Evolutionary conservation across 37 sponge, comb jelly and placozoan genomes (phyloP).

Genomic region (Lycopodina hypogea): DNA sequence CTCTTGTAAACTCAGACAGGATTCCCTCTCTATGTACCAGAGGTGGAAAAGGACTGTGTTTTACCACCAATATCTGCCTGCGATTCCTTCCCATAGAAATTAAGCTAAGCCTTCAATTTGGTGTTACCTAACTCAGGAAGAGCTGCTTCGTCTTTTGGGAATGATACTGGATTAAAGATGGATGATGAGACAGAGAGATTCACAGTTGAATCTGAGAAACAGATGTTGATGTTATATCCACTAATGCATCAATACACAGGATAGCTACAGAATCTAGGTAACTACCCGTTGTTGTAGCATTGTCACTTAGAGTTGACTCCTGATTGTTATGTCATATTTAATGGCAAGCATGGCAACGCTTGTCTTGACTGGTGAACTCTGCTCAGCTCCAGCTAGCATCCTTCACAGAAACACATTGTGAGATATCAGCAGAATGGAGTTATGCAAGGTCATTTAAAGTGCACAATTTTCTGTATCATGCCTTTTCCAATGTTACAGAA

Average conservation of each 20-base stretch:
- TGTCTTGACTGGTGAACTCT: not conserved
- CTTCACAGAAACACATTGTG: too few relatives aligned
- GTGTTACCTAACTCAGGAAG: not conserved
- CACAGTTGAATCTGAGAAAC: constrained; percentile 2
- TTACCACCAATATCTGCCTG: not conserved
- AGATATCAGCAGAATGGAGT: too few relatives aligned
- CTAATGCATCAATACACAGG: not conserved
- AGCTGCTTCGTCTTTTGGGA: constrained; percentile 2
- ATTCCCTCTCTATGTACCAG: not conserved
- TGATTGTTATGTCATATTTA: too few relatives aligned
- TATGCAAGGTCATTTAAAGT: too few relatives aligned
- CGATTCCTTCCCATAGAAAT: not conserved
- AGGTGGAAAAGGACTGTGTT: not conserved
- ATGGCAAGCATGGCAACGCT: not conserved
- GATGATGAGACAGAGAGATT: not conserved
- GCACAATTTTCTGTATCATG: too few relatives aligned
- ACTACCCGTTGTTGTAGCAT: too few relatives aligned
- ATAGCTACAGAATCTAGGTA: not conserved
- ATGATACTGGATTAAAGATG: not conserved
- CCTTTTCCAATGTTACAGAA: too few relatives aligned
- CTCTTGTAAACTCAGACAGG: not conserved
- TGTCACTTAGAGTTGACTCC: too few relatives aligned
- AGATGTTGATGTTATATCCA: not conserved
- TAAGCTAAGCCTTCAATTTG: not conserved
- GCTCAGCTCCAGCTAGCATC: not conserved